Base-by-base conservation (phyloP, 2,888 invertebrate species). In the Periphyllus acericola region DNA sequence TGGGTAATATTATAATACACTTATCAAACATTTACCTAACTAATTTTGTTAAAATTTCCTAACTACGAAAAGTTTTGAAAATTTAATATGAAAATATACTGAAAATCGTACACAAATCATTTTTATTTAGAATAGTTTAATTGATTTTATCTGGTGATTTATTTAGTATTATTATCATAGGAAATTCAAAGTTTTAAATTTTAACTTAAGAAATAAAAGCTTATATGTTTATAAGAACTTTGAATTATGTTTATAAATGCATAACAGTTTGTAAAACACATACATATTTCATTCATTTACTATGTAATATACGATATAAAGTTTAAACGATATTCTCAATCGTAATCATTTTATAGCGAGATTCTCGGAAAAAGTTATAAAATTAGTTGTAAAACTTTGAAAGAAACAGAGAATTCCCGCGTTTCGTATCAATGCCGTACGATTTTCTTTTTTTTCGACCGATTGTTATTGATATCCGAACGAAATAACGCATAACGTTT, bases 351-450 rank as follows among this genome's bases (percentile, higher is more conserved):
- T 72, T 55, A 78, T 55, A 21, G 78, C 52, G 32, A 55, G 8
- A 55, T 78, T 55, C 32, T 78, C 8, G 19, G 55, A 5, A 55
- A n/a, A 78, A 78, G 78, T 78, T 78, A 34, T 78, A 78, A 78
- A 78, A 78, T 78, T 78, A 55, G 52, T 74, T 32, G 32, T 55
- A 55, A 6, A 78, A 78, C 78, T 78, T 78, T 52, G 32, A 78
- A 55, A 74, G 36, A 74, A 74, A 40, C 40, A 21, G 36, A 40
- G 46, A 46, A 46, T 46, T 46, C 36, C 25, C 21, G 21, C 21
- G 21, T 34, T 36, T 36, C 11, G 74, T 36, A 1, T 36, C 21
- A 25, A 36, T 8, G 36, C 36, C 36, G 5, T 74, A 40, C 21
- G 74, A 79, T 79, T 79, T 74, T 74, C 21, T 74, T 36, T 74